Evolutionary conservation across 2,797 vertebrate genomes (phyloP).

Genomic region (Phrynocephalus guinanensis): DNA sequence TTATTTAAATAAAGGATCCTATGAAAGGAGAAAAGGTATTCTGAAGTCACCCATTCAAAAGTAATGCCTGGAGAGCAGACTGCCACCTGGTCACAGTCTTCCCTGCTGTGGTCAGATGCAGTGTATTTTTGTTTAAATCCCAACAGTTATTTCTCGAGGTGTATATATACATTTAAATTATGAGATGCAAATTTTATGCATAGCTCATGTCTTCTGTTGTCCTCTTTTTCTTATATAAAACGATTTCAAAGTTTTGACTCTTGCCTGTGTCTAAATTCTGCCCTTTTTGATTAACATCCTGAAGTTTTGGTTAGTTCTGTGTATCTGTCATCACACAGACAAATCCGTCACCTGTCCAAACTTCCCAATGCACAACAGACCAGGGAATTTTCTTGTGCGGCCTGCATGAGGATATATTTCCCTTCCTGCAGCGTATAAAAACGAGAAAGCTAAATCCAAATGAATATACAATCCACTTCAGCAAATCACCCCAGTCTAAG

Average conservation of each 20-base stretch:
- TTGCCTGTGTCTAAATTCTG: neutral
- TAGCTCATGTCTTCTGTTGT: neutral
- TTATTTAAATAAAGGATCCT: neutral
- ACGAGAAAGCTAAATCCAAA: slow-evolving; percentile 6
- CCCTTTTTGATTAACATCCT: neutral
- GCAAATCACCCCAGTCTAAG: neutral
- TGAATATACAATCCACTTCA: slow-evolving; percentile 3
- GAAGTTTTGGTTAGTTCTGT: neutral
- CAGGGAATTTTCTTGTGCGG: neutral
- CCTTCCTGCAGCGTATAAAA: slow-evolving; percentile 13
- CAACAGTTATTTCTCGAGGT: neutral
- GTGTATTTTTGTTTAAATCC: neutral
- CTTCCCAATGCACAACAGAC: neutral
- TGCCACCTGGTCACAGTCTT: neutral
- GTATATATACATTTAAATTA: neutral
- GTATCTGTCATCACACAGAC: neutral
- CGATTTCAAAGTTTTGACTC: neutral
- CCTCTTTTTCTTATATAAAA: slow-evolving; percentile 1
- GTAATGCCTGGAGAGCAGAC: neutral
- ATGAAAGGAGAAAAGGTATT: neutral
- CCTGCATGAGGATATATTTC: neutral
- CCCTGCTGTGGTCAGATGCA: neutral
- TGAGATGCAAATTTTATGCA: neutral
- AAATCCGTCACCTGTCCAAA: neutral
- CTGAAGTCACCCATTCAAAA: neutral